Conservation (phyloP, 2,113 vertebrate genomes). For the Gadus chalcogrammus region DNA sequence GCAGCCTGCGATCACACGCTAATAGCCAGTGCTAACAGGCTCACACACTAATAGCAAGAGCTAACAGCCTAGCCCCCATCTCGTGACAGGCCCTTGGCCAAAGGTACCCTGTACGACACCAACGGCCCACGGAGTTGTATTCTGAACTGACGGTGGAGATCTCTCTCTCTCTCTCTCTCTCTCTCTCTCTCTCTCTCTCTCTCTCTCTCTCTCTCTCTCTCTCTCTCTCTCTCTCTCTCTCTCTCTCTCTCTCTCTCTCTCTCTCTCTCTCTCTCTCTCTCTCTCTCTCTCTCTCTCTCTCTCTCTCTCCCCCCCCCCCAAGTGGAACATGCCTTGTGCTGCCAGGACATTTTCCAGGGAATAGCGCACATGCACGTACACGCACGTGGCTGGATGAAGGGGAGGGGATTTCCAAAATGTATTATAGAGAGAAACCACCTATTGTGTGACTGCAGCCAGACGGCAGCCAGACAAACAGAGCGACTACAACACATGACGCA, state of each 20-base stretch:
- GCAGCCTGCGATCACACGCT: neutral
- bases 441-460: constrained; percentile 6
- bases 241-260: too few relatives aligned
- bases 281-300: neutral
- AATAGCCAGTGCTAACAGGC: neutral
- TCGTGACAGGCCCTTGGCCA: too few relatives aligned
- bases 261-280: too few relatives aligned
- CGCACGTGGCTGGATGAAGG: neutral
- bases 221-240: too few relatives aligned
- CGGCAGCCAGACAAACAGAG: constrained; percentile 18
- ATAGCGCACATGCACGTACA: constrained; percentile 22
- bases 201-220: too few relatives aligned
- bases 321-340: constrained; percentile 24
- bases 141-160: neutral
- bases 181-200: too few relatives aligned
- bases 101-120: too few relatives aligned
- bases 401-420: neutral
- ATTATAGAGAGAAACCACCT: constrained; percentile 8
- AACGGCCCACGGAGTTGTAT: too few relatives aligned
- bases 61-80: neutral
- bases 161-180: too few relatives aligned
- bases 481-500: neutral
- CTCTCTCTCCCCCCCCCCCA: neutral
- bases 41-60: neutral
- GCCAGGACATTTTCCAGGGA: constrained; percentile 25